Evolutionary conservation across 2,888 invertebrate genomes (phyloP).

Genomic region (Metellina segmentata): DNA sequence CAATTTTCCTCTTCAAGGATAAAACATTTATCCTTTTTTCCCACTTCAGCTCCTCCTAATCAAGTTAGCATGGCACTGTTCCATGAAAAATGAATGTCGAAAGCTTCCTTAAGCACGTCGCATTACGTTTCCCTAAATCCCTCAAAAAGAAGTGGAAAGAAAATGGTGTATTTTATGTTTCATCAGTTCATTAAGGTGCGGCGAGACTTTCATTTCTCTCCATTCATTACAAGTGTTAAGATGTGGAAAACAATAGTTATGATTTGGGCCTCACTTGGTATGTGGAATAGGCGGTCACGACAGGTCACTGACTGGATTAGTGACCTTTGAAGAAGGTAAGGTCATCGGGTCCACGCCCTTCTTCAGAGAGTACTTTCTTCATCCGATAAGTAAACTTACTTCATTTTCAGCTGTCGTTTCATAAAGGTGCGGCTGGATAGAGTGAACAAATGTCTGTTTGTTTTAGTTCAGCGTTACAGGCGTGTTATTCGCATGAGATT

Average conservation of each 20-base stretch:
- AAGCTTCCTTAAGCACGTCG: too few species aligned
- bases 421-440: background rate
- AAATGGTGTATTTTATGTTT: background rate
- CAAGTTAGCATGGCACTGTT: too few species aligned
- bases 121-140: too few species aligned
- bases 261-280: slow-evolving; percentile 52
- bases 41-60: too few species aligned
- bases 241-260: slow-evolving; percentile 47
- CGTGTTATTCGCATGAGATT: too few species aligned
- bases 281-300: slow-evolving; percentile 62
- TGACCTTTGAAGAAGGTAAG: slow-evolving; percentile 65
- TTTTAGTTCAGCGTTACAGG: too few species aligned
- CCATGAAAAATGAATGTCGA: too few species aligned
- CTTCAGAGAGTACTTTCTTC: slow-evolving; percentile 38
- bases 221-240: background rate
- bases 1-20: too few species aligned
- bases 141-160: background rate
- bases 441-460: too few species aligned
- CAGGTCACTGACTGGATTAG: slow-evolving; percentile 70
- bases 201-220: slow-evolving; percentile 1
- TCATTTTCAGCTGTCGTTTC: background rate
- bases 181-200: slow-evolving; percentile 2
- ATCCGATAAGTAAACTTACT: slow-evolving; percentile 11
- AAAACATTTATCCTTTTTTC: too few species aligned
- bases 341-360: slow-evolving; percentile 66